Evolutionary conservation across 2,797 vertebrate species (phyloP).

Genomic region (Aulostomus chinensis): DNA sequence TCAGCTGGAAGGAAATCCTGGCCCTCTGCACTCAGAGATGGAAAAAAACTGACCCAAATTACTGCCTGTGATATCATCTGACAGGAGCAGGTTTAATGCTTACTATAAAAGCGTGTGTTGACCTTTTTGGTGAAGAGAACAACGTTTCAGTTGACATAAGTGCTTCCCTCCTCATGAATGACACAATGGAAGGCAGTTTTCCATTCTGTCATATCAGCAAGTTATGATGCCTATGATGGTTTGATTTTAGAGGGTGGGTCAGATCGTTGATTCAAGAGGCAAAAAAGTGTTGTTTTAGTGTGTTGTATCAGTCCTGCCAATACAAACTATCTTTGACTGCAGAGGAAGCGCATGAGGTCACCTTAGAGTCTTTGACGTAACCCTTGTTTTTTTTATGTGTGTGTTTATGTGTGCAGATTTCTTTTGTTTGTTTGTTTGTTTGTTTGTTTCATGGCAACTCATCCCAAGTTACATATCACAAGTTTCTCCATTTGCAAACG

Average conservation of each 20-base stretch:
- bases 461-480: constrained; percentile 59
- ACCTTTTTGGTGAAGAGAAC: constrained; percentile 1
- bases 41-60: constrained; percentile 7
- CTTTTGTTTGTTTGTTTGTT: constrained; percentile 27
- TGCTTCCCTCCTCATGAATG: no score
- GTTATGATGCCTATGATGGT: constrained; percentile 29
- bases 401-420: no score
- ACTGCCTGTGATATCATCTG: not conserved
- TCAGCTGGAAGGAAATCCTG: constrained; percentile 72
- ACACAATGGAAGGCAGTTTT: constrained; percentile 47
- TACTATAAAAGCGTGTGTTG: not conserved
- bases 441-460: constrained; percentile 55
- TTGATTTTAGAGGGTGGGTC: constrained; percentile 42
- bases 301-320: constrained; percentile 19
- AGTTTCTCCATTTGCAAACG: no score
- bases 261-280: constrained; percentile 32
- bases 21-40: constrained; percentile 16
- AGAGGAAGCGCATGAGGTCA: constrained; percentile 35
- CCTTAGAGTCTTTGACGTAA: constrained; percentile 28
- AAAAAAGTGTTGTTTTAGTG: no score
- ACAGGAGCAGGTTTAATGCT: not conserved
- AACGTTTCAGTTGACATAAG: no score
- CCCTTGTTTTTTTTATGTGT: no score
- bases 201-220: constrained; percentile 51
- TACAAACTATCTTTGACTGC: constrained; percentile 21